Percentiles rank a stretch among this genome's conserved stretches.
Evolutionary conservation across 2,888 invertebrate genomes (phyloP).

Genomic region (Chesias legatella): DNA sequence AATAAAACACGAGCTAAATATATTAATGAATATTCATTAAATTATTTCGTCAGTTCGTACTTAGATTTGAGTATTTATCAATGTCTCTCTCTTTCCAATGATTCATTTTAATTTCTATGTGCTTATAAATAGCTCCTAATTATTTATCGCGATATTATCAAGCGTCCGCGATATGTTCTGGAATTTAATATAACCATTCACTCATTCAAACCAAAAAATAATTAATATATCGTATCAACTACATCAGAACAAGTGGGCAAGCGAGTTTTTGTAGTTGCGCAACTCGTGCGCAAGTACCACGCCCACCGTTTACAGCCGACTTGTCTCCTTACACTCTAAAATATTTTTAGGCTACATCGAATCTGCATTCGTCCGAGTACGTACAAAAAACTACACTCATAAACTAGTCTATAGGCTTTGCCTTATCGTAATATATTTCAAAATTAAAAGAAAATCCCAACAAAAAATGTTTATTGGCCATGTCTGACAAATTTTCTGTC

Average conservation of each 20-base stretch:
- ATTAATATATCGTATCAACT: conserved; percentile 14
- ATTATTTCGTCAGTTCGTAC: no score
- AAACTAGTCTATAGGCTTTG: no score
- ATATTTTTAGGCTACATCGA: conserved; percentile 17
- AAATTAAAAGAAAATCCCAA: no score
- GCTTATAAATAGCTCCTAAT: no score
- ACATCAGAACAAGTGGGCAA: conserved; percentile 25
- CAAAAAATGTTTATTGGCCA: no score
- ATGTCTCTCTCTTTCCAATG: no score
- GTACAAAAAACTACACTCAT: not conserved
- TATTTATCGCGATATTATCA: no score
- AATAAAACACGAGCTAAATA: conserved; percentile 8
- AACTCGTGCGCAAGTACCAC: conserved; percentile 38
- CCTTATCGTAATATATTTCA: no score
- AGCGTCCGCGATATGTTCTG: no score
- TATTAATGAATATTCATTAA: conserved; percentile 16
- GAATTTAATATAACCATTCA: no score
- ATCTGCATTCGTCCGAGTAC: conserved; percentile 12
- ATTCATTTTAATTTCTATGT: no score
- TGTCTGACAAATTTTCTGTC: not conserved
- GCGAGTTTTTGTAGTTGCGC: conserved; percentile 36
- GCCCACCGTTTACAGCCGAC: conserved; percentile 38
- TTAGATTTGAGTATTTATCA: no score
- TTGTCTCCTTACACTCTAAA: conserved; percentile 37
- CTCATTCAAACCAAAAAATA: conserved; percentile 15